Evolutionary conservation across 2,888 invertebrate species (phyloP), one percentile per base, ranked within the genome.

Genomic region (Luperina nickerlii): DNA sequence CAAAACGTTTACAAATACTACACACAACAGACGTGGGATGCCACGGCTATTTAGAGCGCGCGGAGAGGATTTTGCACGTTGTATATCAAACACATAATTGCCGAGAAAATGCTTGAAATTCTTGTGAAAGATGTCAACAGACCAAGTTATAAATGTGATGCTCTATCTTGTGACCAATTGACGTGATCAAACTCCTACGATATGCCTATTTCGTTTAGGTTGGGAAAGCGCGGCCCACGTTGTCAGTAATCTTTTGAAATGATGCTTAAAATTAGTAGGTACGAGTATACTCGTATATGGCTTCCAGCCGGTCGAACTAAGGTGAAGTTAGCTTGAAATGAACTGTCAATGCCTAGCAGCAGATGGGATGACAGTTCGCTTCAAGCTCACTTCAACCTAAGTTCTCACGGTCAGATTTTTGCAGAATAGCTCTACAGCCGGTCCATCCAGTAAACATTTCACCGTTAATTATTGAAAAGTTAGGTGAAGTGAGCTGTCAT

Each of bases 21-120:
- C 38, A 45, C 54, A 71, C 65, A 18, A 67, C 32, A 48, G 24
- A 38, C 69, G 81, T 85, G 70, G 85, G 82, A 67, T 38, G 67
- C 9, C 7, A 15, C 0, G 32, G 45, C 62, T 74, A 74, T 85
- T 85, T 84, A 24, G 18, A 84, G 71, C n/a, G 5, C 15, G 74
- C n/a, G 45, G 45, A 54, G 66, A 83, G n/a, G 7, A 54, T 42
- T 82, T 54, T 9, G 18, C 20, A 18, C 24, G 62, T 51, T 51
- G 32, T 83, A 74, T 76, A 13, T 60, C 48, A 60, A 67, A 18
- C 9, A n/a, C 38, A 63, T 71, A 32, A n/a, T 45, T 65, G 63
- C 27, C 38, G 48, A 24, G 32, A 66, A 45, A 65, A 65, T 42
- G 2, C 20, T 71, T 38, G 42, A 27, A 27, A 74, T 74, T 54